Conservation (phyloP, 35 echinoderm and acorn worm genomes). For the Lytechinus variegatus region DNA sequence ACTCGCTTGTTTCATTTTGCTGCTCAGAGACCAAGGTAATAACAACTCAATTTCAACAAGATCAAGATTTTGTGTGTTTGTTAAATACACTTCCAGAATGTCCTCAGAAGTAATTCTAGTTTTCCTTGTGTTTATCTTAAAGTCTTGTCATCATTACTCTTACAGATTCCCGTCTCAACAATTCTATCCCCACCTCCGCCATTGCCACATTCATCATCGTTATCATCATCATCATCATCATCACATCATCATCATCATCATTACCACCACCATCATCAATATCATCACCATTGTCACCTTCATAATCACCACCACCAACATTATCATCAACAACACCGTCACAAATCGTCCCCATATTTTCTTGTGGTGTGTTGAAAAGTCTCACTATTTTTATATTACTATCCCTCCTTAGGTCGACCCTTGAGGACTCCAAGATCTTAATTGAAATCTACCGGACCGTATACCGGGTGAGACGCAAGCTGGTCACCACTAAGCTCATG, state of each 20-base stretch:
- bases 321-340: background rate
- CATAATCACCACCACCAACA: background rate
- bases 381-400: background rate
- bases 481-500: slow-evolving; percentile 67
- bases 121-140: background rate
- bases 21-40: slow-evolving; percentile 57
- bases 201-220: no score
- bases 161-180: no score
- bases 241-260: background rate
- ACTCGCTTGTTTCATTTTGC: slow-evolving; percentile 62
- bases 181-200: no score
- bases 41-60: background rate
- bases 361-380: no score
- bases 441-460: slow-evolving; percentile 71
- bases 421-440: slow-evolving; percentile 40
- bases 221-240: no score
- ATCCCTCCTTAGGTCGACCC: background rate
- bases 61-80: background rate
- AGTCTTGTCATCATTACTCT: no score
- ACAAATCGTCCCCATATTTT: background rate
- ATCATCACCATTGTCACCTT: background rate
- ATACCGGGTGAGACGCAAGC: slow-evolving; percentile 72
- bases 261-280: background rate
- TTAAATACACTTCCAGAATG: background rate
- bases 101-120: background rate